These are phyloP conservation scores for Aculops lycopersici DNA, from an alignment of 1,140 invertebrate genomes.

Conservation along the genomic window DNA sequence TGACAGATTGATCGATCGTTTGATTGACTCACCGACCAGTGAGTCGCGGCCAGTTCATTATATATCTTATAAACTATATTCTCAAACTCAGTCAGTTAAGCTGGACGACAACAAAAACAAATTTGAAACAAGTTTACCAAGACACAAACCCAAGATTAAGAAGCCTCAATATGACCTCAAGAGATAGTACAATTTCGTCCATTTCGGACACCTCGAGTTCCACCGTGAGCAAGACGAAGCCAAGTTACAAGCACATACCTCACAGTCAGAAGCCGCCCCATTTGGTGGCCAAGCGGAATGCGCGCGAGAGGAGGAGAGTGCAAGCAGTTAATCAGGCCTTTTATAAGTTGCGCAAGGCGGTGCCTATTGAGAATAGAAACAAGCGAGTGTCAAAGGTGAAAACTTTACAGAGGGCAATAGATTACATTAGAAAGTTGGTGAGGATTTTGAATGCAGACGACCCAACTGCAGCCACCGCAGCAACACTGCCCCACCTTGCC, in stretches of 20 bases:
- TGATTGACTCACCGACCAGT: no score
- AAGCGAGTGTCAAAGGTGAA: constrained; percentile 17
- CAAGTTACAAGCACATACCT: constrained; percentile 16
- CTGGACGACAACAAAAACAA: not conserved
- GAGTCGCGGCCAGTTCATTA: no score
- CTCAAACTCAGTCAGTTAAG: not conserved
- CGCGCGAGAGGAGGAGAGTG: constrained; percentile 21
- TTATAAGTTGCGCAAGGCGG: constrained; percentile 17
- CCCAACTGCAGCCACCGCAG: constrained; percentile 1
- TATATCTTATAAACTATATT: not conserved
- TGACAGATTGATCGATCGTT: no score
- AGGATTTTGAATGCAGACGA: constrained; percentile 12
- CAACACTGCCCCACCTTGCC: not conserved
- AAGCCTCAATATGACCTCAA: not conserved
- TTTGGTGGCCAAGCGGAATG: constrained; percentile 22
- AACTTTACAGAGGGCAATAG: constrained; percentile 15
- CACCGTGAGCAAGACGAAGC: constrained; percentile 9
- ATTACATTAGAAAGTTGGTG: constrained; percentile 14
- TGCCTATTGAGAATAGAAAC: constrained; percentile 16
- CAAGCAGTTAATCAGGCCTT: constrained; percentile 24
- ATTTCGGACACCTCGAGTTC: constrained; percentile 2
- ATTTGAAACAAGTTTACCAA: not conserved
- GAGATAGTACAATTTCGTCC: not conserved
- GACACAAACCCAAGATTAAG: not conserved
- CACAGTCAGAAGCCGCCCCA: constrained; percentile 20